Percentiles rank a stretch among this genome's conserved stretches.
Conservation (phyloP, 1,140 invertebrate species). For the Drosophila aff. region DNA sequence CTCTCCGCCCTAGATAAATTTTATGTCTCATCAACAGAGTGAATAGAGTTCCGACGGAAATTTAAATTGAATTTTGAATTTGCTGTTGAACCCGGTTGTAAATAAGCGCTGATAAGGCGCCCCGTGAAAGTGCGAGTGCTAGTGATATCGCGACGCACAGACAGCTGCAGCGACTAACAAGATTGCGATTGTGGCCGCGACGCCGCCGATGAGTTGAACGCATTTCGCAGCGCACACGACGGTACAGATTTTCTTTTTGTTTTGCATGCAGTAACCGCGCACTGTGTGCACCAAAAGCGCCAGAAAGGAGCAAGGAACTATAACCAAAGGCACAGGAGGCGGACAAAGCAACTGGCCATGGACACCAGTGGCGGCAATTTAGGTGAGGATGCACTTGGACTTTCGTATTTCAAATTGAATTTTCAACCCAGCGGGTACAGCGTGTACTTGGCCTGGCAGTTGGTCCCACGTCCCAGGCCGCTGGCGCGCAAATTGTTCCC, state of each 20-base stretch:
- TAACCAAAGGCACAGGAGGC: not conserved
- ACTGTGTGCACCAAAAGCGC: conserved; percentile 12
- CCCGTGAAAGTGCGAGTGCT: conserved; percentile 19
- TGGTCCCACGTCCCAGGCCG: conserved; percentile 53
- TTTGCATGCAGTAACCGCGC: conserved; percentile 28
- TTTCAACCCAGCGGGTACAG: conserved; percentile 65
- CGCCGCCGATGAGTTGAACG: conserved; percentile 32
- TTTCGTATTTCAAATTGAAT: conserved; percentile 77
- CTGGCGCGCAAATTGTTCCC: conserved; percentile 66
- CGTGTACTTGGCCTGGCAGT: conserved; percentile 56
- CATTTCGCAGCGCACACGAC: conserved; percentile 28
- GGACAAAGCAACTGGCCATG: conserved; percentile 30
- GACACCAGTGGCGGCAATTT: conserved; percentile 42
- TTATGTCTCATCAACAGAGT: conserved; percentile 34
- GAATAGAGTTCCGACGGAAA: conserved; percentile 42
- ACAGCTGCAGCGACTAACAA: not conserved
- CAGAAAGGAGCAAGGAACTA: not conserved
- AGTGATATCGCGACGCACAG: conserved; percentile 27
- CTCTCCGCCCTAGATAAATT: conserved; percentile 36
- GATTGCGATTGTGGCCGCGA: conserved; percentile 10
- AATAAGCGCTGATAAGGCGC: conserved; percentile 15
- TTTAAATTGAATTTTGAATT: conserved; percentile 63
- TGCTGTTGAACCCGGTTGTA: conserved; percentile 11
- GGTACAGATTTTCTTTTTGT: conserved; percentile 52
- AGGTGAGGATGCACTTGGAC: conserved; percentile 43